Base-by-base conservation (phyloP, 2,797 vertebrate species). In the Hemibagrus guttatus region DNA sequence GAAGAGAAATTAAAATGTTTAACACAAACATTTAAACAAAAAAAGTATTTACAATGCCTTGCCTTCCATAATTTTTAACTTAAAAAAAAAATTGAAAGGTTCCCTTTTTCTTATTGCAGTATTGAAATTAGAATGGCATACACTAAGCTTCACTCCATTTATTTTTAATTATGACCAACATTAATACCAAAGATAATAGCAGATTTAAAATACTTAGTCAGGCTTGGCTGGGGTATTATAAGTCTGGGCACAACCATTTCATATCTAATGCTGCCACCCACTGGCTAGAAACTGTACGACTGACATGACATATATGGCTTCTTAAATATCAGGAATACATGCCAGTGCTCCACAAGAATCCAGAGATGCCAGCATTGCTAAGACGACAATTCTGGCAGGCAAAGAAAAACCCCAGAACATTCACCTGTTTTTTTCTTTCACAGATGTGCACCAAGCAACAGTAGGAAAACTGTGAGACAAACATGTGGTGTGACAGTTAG, bases 251-350 rank as follows among this genome's bases (percentile, higher is more conserved):
- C 35, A 66, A 56, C 54, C 12, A 89, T 91, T 87, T 84, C 39
- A 90, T 90, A 87, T 72, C 54, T 89, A 90, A 94, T 92, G 87
- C 93, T 93, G 93, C 95, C 95, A 93, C 91, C 94, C 89, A 81
- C 84, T 94, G 96, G 93, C 58, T 78, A 89, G 31, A 66, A 79
- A 28, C 16, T 35, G 39, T 31, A 75, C 21, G n/a, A 58, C 21
- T 31, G 56, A 5, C n/a, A 78, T 78, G 28, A 28, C 28, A 7
- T 3, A 76, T 52, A 28, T 28, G 49, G 1, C 49, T 54, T 56
- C 16, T 4, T 76, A 56, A 56, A 31, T 2, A 76, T 76, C 56
- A 56, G 26, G 19, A 76, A 54, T n/a, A 52, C 58, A 28, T 35
- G 31, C 21, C 75, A 31, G 52, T 56, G 75, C 9, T 56, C 17